Conservation (phyloP, 2,797 vertebrate genomes). For the Schizothorax lantsangensis region DNA sequence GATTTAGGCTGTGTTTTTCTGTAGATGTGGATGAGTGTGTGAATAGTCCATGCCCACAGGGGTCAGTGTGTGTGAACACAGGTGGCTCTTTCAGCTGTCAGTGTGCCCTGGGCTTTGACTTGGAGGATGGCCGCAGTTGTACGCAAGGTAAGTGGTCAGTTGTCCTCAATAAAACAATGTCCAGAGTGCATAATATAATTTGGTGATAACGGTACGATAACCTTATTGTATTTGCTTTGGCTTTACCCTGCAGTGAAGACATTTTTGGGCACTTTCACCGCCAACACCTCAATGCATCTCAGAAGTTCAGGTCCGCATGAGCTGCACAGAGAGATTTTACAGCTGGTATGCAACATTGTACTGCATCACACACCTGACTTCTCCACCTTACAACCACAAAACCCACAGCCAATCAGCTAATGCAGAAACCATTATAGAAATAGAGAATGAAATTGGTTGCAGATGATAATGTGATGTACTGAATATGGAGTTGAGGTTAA, state of each 20-base stretch:
- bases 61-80: slow-evolving; percentile 86
- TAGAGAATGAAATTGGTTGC: slow-evolving; percentile 7
- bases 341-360: slow-evolving; percentile 79
- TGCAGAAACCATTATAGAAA: slow-evolving; percentile 27
- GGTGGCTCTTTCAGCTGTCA: slow-evolving; percentile 89
- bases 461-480: background rate
- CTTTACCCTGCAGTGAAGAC: slow-evolving; percentile 81
- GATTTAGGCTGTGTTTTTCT: slow-evolving; percentile 43
- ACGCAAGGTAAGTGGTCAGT: slow-evolving; percentile 81
- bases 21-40: slow-evolving; percentile 90
- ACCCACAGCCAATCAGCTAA: background rate
- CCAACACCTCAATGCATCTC: slow-evolving; percentile 69
- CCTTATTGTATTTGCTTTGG: slow-evolving; percentile 11
- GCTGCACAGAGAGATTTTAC: slow-evolving; percentile 84
- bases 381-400: background rate
- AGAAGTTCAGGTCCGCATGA: slow-evolving; percentile 76
- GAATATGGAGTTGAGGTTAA: background rate
- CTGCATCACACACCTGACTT: background rate
- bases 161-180: slow-evolving; percentile 9
- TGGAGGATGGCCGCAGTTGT: slow-evolving; percentile 90
- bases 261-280: slow-evolving; percentile 84
- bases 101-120: slow-evolving; percentile 88
- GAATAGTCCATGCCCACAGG: slow-evolving; percentile 82
- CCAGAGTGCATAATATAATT: background rate
- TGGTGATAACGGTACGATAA: background rate